These are phyloP conservation scores for Cosmia trapezina DNA, from an alignment of 2,888 invertebrate genomes.

Conservation along the genomic window DNA sequence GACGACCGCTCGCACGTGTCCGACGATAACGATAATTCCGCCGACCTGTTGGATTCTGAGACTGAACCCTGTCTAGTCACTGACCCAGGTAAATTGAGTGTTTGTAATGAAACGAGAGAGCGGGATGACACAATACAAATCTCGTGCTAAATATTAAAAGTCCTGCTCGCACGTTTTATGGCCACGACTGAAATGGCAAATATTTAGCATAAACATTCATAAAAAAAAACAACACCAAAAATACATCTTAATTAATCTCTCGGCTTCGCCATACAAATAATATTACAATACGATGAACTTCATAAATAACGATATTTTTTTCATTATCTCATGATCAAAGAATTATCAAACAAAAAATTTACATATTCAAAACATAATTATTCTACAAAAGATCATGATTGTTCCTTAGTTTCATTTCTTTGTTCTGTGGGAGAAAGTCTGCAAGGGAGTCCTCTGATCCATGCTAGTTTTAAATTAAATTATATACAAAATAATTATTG, in stretches of 20 bases:
- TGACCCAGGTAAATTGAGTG: slow-evolving; percentile 91
- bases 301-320: no score
- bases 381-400: neutral
- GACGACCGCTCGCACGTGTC: slow-evolving; percentile 83
- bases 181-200: neutral
- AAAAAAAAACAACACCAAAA: no score
- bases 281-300: neutral
- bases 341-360: no score
- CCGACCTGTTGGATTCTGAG: slow-evolving; percentile 95
- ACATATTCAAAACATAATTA: neutral
- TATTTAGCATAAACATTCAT: no score
- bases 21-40: slow-evolving; percentile 93
- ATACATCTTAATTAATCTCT: neutral
- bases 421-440: no score
- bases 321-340: no score
- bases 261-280: neutral
- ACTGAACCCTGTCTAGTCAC: slow-evolving; percentile 96
- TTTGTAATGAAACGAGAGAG: neutral
- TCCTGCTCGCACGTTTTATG: neutral
- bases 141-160: neutral
- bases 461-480: no score
- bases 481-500: no score
- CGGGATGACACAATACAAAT: neutral
- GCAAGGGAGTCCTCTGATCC: no score
- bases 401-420: neutral